Percentiles rank a stretch among this genome's conserved stretches.
Evolutionary conservation across 2,888 invertebrate species (phyloP).

Genomic region (Empis livida): DNA sequence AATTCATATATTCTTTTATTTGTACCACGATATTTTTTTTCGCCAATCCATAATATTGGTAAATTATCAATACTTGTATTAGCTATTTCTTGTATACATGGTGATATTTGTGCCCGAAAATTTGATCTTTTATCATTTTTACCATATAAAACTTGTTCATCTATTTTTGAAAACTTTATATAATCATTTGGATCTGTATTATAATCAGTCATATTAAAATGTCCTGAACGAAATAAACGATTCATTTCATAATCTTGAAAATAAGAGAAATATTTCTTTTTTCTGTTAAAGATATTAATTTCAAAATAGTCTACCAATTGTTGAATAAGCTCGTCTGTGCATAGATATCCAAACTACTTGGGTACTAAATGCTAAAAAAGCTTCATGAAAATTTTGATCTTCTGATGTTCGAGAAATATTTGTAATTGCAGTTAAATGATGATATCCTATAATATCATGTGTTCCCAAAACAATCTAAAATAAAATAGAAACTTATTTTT

Average conservation of each 20-base stretch:
- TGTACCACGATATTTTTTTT: conserved; percentile 29
- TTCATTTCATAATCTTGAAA: conserved; percentile 25
- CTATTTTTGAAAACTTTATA: conserved; percentile 19
- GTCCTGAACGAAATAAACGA: conserved; percentile 30
- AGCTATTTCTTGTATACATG: conserved; percentile 27
- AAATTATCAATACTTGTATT: conserved; percentile 20
- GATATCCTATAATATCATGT: conserved; percentile 22
- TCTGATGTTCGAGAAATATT: conserved; percentile 23
- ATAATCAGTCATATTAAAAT: conserved; percentile 22
- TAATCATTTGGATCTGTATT: conserved; percentile 9
- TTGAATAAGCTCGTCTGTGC: conserved; percentile 26
- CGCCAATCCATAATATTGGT: conserved; percentile 31
- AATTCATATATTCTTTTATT: conserved; percentile 25
- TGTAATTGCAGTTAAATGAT: conserved; percentile 23
- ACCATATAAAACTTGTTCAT: conserved; percentile 26
- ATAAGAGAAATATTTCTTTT: background rate
- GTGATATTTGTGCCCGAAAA: conserved; percentile 28
- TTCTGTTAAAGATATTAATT: background rate
- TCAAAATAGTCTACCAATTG: conserved; percentile 15
- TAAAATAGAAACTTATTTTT: background rate
- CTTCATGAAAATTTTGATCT: conserved; percentile 26
- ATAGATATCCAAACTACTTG: conserved; percentile 30
- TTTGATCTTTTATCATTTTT: conserved; percentile 24
- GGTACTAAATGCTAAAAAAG: conserved; percentile 25
- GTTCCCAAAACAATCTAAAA: conserved; percentile 22